Conservation (phyloP, 1,140 invertebrate genomes). For the Helicoverpa zea region DNA sequence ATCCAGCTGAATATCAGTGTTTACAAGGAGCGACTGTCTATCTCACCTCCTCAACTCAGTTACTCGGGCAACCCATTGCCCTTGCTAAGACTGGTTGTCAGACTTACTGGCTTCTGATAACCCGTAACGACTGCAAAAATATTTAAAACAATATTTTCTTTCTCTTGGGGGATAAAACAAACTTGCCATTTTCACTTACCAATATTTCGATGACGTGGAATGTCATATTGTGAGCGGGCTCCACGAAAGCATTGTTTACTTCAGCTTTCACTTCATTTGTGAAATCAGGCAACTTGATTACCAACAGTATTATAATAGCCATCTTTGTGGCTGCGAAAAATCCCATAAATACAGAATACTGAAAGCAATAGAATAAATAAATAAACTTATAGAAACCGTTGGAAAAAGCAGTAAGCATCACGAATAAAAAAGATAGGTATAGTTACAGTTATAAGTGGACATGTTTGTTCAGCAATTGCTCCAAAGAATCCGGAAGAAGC, state of each 20-base stretch:
- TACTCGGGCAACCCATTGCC: no score
- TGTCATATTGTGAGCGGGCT: not conserved
- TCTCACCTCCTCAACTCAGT: no score
- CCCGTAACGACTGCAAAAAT: no score
- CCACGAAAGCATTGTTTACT: not conserved
- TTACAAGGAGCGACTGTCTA: no score
- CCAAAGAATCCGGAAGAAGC: constrained; percentile 31
- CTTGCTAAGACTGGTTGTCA: no score
- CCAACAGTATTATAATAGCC: not conserved
- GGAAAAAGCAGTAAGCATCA: not conserved
- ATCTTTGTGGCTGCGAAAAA: constrained; percentile 15
- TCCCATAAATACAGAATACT: constrained; percentile 7
- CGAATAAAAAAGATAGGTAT: not conserved
- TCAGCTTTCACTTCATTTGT: not conserved
- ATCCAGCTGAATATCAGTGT: no score
- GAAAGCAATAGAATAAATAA: not conserved
- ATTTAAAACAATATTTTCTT: not conserved
- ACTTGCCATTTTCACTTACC: not conserved
- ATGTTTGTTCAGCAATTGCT: constrained; percentile 7
- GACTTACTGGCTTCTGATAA: no score
- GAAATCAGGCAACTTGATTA: not conserved
- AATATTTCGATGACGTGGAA: not conserved
- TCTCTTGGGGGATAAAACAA: no score
- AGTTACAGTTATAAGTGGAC: constrained; percentile 27
- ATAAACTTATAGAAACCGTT: not conserved